A percentile compares a stretch with the other conserved stretches of the same genome.
phyloP scores from a whole-genome alignment of 2,888 invertebrate species.

The Watsonalla binaria region DNA sequence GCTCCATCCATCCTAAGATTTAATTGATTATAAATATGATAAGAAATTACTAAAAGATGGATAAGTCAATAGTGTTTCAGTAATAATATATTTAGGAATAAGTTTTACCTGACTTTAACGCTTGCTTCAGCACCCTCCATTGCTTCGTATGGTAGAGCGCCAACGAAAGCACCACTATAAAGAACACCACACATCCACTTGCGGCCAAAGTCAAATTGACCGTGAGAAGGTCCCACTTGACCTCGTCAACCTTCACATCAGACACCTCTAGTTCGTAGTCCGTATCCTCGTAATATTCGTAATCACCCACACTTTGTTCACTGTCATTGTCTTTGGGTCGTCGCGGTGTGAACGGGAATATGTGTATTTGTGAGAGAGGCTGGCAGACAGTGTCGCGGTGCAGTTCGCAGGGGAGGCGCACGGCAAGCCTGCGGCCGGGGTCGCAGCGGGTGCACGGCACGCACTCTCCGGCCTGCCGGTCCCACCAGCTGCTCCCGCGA shows the following conservation, averaged over 20 bases:
- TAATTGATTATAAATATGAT: no score
- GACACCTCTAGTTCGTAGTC: conserved; percentile 68
- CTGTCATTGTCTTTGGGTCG: conserved; percentile 33
- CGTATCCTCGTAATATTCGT: conserved; percentile 64
- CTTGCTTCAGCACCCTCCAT: conserved; percentile 87
- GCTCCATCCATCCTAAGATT: no score
- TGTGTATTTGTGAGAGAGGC: conserved; percentile 81
- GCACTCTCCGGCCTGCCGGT: conserved; percentile 81
- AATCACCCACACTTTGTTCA: conserved; percentile 48
- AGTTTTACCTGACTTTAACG: conserved; percentile 85
- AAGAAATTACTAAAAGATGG: no score
- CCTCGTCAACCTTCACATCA: conserved; percentile 48
- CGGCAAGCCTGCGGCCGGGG: conserved; percentile 75
- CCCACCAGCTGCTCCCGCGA: conserved; percentile 84
- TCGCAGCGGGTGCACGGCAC: conserved; percentile 85
- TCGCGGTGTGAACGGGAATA: conserved; percentile 75
- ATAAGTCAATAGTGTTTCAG: no score
- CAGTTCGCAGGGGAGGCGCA: conserved; percentile 84
- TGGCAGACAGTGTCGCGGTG: conserved; percentile 88
- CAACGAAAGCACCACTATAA: conserved; percentile 86
- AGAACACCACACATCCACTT: conserved; percentile 87
- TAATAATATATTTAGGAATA: neutral
- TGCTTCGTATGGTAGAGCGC: conserved; percentile 88
- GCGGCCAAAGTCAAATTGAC: conserved; percentile 85
- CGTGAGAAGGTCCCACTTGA: conserved; percentile 86